Evolutionary conservation across 2,888 invertebrate species (phyloP).

Genomic region (Nemoura dubitans): DNA sequence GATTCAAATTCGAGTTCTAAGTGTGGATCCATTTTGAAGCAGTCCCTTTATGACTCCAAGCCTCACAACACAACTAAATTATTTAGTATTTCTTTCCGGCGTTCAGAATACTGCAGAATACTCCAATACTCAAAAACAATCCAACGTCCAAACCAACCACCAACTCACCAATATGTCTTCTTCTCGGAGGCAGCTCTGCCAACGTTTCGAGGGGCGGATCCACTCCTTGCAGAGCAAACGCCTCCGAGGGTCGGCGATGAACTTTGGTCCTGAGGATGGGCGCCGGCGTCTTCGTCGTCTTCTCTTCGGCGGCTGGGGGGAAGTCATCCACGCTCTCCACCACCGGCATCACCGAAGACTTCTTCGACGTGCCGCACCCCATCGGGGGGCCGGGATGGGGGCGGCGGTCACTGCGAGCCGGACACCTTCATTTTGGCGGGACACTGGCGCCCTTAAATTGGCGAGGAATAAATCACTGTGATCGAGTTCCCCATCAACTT

Average conservation of each 20-base stretch:
- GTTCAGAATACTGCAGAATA: too few species aligned
- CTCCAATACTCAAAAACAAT: too few species aligned
- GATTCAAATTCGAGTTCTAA: too few species aligned
- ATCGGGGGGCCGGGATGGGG: constrained; percentile 54
- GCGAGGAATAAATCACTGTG: too few species aligned
- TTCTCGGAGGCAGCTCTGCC: neutral
- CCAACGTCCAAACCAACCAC: too few species aligned
- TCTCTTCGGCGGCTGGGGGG: constrained; percentile 47
- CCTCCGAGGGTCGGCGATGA: constrained; percentile 39
- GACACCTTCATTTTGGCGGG: neutral
- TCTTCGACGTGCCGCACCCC: constrained; percentile 65
- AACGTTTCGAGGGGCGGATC: constrained; percentile 41
- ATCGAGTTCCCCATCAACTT: too few species aligned
- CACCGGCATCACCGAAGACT: constrained; percentile 58
- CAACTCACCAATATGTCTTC: neutral
- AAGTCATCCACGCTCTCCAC: constrained; percentile 48
- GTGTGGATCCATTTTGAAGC: too few species aligned
- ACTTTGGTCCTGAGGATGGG: constrained; percentile 8
- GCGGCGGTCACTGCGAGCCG: neutral
- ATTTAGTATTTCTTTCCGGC: too few species aligned
- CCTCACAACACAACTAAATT: too few species aligned
- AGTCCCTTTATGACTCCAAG: too few species aligned
- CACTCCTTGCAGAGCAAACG: constrained; percentile 37
- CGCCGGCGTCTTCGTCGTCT: neutral
- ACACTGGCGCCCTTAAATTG: neutral